Conservation (phyloP, 2,113 vertebrate genomes). For the Sander lucioperca region DNA sequence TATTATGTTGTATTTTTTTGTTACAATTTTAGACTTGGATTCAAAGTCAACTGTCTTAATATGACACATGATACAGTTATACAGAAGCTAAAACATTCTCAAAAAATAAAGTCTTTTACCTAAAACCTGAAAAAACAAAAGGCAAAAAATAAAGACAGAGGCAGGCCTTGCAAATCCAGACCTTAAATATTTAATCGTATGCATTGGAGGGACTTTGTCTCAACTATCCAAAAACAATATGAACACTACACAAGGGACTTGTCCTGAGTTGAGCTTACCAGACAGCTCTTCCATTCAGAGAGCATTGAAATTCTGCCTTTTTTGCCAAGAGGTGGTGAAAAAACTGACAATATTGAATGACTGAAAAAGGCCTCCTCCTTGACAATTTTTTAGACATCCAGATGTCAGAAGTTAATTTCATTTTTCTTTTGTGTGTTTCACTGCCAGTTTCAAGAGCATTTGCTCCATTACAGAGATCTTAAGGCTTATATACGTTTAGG, state of each 20-base stretch:
- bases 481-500: neutral
- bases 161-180: neutral
- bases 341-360: neutral
- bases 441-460: neutral
- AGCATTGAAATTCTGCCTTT: neutral
- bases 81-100: too few relatives aligned
- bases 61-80: neutral
- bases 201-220: neutral
- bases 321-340: neutral
- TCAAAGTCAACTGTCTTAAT: too few relatives aligned
- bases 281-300: neutral
- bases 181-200: constrained; percentile 4
- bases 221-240: constrained; percentile 10
- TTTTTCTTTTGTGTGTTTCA: neutral
- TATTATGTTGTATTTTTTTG: neutral
- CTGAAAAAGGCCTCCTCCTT: neutral
- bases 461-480: neutral
- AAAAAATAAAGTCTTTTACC: neutral
- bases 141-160: neutral
- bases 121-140: neutral
- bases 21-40: too few relatives aligned
- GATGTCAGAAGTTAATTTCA: neutral
- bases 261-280: neutral
- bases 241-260: neutral
- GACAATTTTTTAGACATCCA: too few relatives aligned